Base-by-base conservation (phyloP, 2,797 vertebrate genomes). In the Delichon dasypus region DNA sequence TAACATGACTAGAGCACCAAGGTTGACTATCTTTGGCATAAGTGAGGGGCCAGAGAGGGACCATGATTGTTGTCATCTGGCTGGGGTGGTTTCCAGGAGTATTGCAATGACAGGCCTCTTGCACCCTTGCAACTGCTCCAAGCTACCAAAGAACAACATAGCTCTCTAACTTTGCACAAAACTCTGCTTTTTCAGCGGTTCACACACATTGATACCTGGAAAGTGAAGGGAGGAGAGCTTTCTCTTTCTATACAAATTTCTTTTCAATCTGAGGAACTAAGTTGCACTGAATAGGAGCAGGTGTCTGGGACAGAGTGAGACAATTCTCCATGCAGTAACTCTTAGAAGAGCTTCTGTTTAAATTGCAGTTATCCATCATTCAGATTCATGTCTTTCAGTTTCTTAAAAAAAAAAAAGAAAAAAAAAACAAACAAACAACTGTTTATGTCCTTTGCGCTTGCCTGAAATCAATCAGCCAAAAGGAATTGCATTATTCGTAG, bases 401-500 rank as follows among this genome's bases (percentile, higher is more conserved):
- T 73, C 19, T n/a, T 3, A 22, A 13, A 54, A 25, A 45, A 67
- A 26, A n/a, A 68, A 32, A 36, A 10, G 8, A 51, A 13, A 7
- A 22, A 75, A 26, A n/a, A 26, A 7, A 18, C 9, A 51, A 13
- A 7, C 17, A 75, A 26, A n/a, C 23, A 7, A 18, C 9, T 81
- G 34, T 53, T 83, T 48, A 44, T 75, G 38, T 75, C 42, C 75
- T 82, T 70, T 80, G 22, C 62, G 47, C 44, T 95, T 67, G n/a
- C 38, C 61, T 61, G 30, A 71, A 88, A 92, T 82, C 81, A 73
- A 79, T 74, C 87, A 90, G 80, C 68, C 57, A 57, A 89, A 71
- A 94, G 70, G 44, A 91, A 95, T 9, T 81, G 68, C 26, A 60
- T 95, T 92, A 48, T 86, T 71, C 23, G 51, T 55, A 72, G 67